A percentile compares a stretch with the other conserved stretches of the same genome.
These are phyloP conservation scores for Forbesichthys agassizii DNA, from an alignment of 2,113 vertebrate species.

Conservation along the genomic window DNA sequence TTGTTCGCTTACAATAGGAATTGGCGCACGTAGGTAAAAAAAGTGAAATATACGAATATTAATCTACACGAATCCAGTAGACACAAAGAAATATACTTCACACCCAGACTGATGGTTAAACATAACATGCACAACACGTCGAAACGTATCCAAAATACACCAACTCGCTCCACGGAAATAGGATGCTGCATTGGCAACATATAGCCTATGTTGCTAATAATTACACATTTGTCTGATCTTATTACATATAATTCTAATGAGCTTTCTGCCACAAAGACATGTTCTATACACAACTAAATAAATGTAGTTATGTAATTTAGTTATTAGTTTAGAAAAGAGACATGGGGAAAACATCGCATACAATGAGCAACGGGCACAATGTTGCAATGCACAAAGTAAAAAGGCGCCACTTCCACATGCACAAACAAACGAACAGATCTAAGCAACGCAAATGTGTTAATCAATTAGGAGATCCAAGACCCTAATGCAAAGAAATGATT, in stretches of 20 bases:
- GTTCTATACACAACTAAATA: neutral
- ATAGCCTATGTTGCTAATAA: constrained; percentile 20
- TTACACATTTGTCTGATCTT: constrained; percentile 69
- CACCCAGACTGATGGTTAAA: neutral
- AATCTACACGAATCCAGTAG: neutral
- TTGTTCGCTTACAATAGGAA: constrained; percentile 21
- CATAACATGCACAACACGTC: no score
- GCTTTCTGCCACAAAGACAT: neutral
- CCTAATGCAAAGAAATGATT: constrained; percentile 16
- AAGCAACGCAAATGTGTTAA: constrained; percentile 23
- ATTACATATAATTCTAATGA: neutral
- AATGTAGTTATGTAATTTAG: no score
- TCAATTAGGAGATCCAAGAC: neutral
- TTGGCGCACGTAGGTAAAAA: constrained; percentile 26
- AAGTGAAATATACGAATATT: neutral
- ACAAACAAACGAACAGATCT: constrained; percentile 33
- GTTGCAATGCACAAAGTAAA: constrained; percentile 60
- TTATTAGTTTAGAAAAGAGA: no score
- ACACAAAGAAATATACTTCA: neutral
- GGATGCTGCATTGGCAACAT: constrained; percentile 45
- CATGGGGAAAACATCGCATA: neutral
- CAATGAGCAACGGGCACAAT: neutral
- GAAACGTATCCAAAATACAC: neutral
- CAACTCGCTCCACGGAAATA: neutral
- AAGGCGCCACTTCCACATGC: constrained; percentile 75